These are phyloP conservation scores for Callochromis pleurospilus DNA, from an alignment of 2,113 vertebrate genomes.

Conservation along the genomic window DNA sequence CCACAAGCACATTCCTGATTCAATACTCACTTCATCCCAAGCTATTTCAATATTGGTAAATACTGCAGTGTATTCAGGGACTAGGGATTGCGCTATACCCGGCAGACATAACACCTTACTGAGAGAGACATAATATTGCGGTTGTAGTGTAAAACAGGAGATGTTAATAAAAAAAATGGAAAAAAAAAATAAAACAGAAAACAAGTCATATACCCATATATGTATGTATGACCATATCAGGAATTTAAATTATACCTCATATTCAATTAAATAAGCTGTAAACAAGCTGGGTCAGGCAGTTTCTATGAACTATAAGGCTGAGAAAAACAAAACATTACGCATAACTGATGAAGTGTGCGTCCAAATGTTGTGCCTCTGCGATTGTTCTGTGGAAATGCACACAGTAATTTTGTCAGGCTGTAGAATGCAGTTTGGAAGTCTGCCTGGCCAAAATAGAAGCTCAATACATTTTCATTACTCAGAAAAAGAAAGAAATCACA, in stretches of 20 bases:
- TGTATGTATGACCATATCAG: background rate
- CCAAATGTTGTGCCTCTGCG: background rate
- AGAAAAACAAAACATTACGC: background rate
- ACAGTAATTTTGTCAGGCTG: conserved; percentile 9
- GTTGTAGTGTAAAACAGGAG: background rate
- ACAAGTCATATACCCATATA: background rate
- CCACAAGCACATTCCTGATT: conserved; percentile 65
- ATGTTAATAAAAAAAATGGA: background rate
- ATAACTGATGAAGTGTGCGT: background rate
- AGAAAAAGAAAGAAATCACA: background rate
- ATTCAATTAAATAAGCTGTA: background rate
- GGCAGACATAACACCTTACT: conserved; percentile 44
- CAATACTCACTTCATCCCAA: conserved; percentile 58
- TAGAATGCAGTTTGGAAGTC: background rate
- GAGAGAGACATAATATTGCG: conserved; percentile 23
- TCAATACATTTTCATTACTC: background rate
- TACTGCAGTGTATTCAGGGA: conserved; percentile 34
- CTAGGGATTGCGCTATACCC: background rate
- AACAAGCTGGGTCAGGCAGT: background rate
- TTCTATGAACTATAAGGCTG: background rate
- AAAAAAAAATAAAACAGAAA: background rate
- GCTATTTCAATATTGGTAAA: conserved; percentile 67
- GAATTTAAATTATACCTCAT: background rate
- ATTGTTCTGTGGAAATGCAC: background rate
- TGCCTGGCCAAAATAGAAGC: conserved; percentile 13